Base-by-base conservation (phyloP, 2,113 vertebrate genomes). In the Sylvia atricapilla region DNA sequence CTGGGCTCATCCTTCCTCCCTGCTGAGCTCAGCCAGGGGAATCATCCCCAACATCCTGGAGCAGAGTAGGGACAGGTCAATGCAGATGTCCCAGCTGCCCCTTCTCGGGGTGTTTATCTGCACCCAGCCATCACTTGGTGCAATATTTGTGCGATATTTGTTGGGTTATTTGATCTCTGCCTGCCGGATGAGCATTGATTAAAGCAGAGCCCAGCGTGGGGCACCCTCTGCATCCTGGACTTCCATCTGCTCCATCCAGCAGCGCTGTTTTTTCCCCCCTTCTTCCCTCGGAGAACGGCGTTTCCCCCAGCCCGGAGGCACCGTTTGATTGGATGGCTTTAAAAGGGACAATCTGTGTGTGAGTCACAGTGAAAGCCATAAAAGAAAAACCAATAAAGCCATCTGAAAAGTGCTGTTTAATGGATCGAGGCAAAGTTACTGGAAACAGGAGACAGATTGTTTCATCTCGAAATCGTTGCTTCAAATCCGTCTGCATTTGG, bases 321-420 rank as follows among this genome's bases (percentile, higher is more conserved):
- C 52, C 1, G 46, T 84, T 95, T 44, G 85, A 85, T 75, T 41
- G 72, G 87, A 55, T 66, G 60, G 79, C 49, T 89, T 95, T 95
- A 46, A 93, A 89, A 94, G 81, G 80, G 89, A 58, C 66, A 9
- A 85, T 89, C 58, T 63, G 50, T 3, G 53, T 3, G 84, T 93
- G 92, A 93, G 77, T 96, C 95, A 95, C 62, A 49, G 53, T 14
- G 35, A 53, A 56, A 85, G 86, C 95, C 84, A 50, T 89, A 90
- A 92, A 96, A 73, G 87, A 87, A 84, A 96, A 93, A 72, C 86
- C 94, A 89, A 96, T 96, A 96, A 95, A 96, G 70, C 37, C 2
- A 79, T 82, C 80, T 60, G 92, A 88, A 85, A 94, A 93, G 90
- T 24, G 74, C 88, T 73, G 80, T 49, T 96, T 94, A 93, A 96